phyloP scores from a whole-genome alignment of 2,797 vertebrate species.

The Parauchenoglanis punctatus region DNA sequence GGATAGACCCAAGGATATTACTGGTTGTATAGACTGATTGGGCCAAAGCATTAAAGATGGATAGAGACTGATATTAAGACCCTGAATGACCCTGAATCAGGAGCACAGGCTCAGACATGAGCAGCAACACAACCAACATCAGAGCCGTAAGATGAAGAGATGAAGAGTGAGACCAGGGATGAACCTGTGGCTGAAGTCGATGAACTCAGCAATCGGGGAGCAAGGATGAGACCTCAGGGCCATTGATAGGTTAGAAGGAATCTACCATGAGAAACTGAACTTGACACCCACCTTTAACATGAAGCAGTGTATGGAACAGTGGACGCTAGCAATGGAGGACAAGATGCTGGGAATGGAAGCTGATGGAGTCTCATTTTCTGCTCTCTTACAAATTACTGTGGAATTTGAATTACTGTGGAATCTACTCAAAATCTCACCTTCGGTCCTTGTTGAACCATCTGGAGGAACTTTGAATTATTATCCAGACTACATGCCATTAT shows the following conservation, averaged over 20 bases:
- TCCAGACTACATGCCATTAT: background rate
- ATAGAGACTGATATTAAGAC: background rate
- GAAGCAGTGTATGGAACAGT: background rate
- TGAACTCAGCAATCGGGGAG: background rate
- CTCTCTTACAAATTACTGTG: background rate
- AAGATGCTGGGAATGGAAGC: background rate
- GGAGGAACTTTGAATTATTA: background rate
- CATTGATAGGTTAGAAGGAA: background rate
- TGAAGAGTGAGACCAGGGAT: background rate
- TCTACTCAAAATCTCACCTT: background rate
- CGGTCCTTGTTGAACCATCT: background rate
- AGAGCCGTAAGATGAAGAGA: background rate
- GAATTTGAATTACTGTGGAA: background rate
- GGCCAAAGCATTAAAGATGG: background rate
- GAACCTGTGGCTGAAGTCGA: background rate
- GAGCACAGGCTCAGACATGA: background rate
- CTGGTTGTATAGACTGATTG: background rate
- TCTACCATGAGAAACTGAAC: background rate
- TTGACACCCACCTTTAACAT: background rate
- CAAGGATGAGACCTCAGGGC: background rate
- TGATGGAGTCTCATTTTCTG: background rate
- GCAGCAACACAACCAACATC: background rate
- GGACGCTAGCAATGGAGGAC: background rate
- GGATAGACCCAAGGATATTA: background rate
- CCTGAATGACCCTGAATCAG: background rate